These are phyloP conservation scores for Brotula barbata DNA, from an alignment of 2,797 vertebrate species.

Conservation along the genomic window DNA sequence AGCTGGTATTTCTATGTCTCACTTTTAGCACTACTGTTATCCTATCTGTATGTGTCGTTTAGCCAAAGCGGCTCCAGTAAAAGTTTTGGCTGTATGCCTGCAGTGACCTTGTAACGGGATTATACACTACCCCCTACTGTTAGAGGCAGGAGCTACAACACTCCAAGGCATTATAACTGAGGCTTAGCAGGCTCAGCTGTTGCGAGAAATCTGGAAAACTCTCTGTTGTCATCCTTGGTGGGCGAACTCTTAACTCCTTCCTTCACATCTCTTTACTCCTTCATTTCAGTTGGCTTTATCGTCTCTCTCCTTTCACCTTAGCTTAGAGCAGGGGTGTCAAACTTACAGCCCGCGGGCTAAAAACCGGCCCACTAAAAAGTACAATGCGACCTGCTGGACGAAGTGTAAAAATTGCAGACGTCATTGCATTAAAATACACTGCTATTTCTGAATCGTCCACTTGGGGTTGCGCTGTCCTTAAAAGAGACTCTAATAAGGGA, in stretches of 20 bases:
- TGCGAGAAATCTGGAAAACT: conserved; percentile 35
- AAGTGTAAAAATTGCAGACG: no score
- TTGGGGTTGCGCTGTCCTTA: no score
- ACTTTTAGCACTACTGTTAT: conserved; percentile 28
- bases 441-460: no score
- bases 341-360: no score
- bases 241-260: conserved; percentile 6
- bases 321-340: no score
- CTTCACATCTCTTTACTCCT: conserved; percentile 3
- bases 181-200: conserved; percentile 30
- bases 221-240: conserved; percentile 36
- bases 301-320: conserved; percentile 9
- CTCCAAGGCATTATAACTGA: conserved; percentile 25
- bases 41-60: conserved; percentile 25
- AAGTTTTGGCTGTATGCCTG: conserved; percentile 28
- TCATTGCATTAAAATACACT: no score
- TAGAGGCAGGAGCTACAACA: conserved; percentile 42
- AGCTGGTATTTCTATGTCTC: neutral
- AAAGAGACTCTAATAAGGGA: no score
- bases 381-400: no score
- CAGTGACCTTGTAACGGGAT: conserved; percentile 45
- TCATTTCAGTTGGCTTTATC: conserved; percentile 12
- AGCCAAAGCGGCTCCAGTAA: conserved; percentile 37
- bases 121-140: conserved; percentile 55
- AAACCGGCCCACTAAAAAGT: no score